Percentiles rank a stretch among this genome's conserved stretches.
Conservation (phyloP, 2,113 vertebrate genomes). For the Syngnathus floridae region DNA sequence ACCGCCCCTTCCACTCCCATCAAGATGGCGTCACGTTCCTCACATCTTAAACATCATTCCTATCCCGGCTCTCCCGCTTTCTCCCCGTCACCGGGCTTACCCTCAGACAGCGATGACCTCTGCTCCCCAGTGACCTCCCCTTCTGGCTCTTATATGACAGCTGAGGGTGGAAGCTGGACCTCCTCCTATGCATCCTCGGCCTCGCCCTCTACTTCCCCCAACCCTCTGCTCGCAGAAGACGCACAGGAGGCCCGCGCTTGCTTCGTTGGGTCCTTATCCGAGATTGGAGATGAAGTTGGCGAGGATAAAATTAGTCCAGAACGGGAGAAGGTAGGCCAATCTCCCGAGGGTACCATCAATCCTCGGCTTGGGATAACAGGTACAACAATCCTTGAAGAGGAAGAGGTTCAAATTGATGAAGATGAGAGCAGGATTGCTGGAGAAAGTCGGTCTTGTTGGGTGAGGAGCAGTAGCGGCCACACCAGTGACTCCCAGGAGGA, state of each 20-base stretch:
- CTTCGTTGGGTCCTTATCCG: constrained; percentile 69
- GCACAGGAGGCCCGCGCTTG: constrained; percentile 66
- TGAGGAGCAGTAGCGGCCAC: constrained; percentile 62
- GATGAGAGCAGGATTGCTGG: constrained; percentile 37
- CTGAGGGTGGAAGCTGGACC: constrained; percentile 88
- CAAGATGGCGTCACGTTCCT: constrained; percentile 61
- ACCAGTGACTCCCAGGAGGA: constrained; percentile 68
- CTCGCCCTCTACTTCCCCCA: constrained; percentile 81
- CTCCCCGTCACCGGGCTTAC: constrained; percentile 65
- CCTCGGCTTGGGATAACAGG: constrained; percentile 43
- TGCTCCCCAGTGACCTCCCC: constrained; percentile 85
- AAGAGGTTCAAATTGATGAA: constrained; percentile 50
- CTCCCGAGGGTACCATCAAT: constrained; percentile 40
- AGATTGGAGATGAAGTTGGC: constrained; percentile 67
- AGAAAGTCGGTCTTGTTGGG: constrained; percentile 63
- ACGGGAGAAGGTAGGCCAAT: constrained; percentile 46
- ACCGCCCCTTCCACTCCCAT: constrained; percentile 89
- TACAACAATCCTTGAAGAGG: constrained; percentile 51
- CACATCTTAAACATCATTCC: constrained; percentile 63
- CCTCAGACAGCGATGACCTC: constrained; percentile 73
- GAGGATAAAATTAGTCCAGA: constrained; percentile 62
- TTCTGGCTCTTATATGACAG: constrained; percentile 90
- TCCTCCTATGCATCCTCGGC: constrained; percentile 81
- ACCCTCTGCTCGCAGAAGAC: constrained; percentile 74
- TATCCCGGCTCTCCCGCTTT: constrained; percentile 64